Evolutionary conservation across 2,113 vertebrate genomes (phyloP).

Genomic region (Oncorhynchus mykiss): DNA sequence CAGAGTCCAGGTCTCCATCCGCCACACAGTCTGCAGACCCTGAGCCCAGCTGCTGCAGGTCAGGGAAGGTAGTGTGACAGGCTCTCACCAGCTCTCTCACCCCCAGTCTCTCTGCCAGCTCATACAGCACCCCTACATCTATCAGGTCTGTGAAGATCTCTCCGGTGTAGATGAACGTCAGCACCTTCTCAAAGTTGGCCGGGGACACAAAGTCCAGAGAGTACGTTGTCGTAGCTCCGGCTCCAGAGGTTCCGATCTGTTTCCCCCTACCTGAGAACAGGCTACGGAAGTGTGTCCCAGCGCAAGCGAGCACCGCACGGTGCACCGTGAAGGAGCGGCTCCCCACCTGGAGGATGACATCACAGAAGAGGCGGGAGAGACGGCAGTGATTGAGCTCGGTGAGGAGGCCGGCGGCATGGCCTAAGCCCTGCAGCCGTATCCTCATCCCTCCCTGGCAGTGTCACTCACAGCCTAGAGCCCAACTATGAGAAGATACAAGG

Average conservation of each 20-base stretch:
- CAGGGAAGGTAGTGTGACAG: slow-evolving; percentile 91
- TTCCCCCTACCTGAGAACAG: slow-evolving; percentile 75
- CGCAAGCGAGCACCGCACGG: slow-evolving; percentile 88
- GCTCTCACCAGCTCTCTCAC: slow-evolving; percentile 86
- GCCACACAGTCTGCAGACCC: slow-evolving; percentile 62
- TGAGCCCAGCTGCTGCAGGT: slow-evolving; percentile 77
- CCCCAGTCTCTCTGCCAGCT: slow-evolving; percentile 89
- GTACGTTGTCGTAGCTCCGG: slow-evolving; percentile 67
- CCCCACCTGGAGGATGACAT: slow-evolving; percentile 89
- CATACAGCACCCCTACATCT: slow-evolving; percentile 91
- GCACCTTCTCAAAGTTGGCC: slow-evolving; percentile 91
- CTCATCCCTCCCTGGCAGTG: slow-evolving; percentile 82
- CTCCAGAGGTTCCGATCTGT: slow-evolving; percentile 22
- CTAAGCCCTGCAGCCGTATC: slow-evolving; percentile 91
- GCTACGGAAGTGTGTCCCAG: slow-evolving; percentile 88
- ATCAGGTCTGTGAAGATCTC: slow-evolving; percentile 93
- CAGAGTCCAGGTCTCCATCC: slow-evolving; percentile 33
- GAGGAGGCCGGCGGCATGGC: slow-evolving; percentile 89
- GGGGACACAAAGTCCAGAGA: slow-evolving; percentile 92
- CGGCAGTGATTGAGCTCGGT: slow-evolving; percentile 92
- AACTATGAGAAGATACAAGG: slow-evolving; percentile 26
- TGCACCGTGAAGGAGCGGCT: slow-evolving; percentile 88
- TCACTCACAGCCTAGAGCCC: neutral
- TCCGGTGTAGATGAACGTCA: slow-evolving; percentile 93
- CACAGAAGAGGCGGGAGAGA: slow-evolving; percentile 87